These are phyloP conservation scores for Ethmia dodecea DNA, from an alignment of 2,888 invertebrate species.

Conservation along the genomic window DNA sequence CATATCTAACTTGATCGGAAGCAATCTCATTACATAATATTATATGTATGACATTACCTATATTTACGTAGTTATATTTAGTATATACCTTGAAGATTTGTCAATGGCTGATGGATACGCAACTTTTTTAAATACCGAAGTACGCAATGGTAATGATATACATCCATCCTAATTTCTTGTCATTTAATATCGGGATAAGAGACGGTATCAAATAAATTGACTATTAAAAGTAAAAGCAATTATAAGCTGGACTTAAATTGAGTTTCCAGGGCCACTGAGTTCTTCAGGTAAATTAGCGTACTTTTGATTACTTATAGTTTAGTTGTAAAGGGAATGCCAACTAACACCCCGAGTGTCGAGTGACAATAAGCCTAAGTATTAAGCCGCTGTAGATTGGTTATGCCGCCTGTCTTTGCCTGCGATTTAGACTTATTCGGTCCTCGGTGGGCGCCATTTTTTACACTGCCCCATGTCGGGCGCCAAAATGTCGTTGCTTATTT, in stretches of 20 bases:
- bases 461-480: neutral
- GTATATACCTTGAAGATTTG: no score
- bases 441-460: conserved; percentile 5
- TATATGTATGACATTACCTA: conserved; percentile 42
- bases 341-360: conserved; percentile 64
- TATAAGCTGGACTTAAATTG: conserved; percentile 44
- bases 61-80: conserved; percentile 43
- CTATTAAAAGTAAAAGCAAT: no score
- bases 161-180: no score
- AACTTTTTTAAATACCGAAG: no score
- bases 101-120: no score
- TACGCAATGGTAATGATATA: no score
- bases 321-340: conserved; percentile 57
- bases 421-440: neutral
- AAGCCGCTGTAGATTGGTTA: conserved; percentile 46
- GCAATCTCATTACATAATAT: conserved; percentile 66
- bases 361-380: conserved; percentile 67
- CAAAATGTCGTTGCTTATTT: no score
- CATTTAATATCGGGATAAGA: no score
- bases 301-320: conserved; percentile 42
- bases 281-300: neutral
- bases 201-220: no score
- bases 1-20: conserved; percentile 66
- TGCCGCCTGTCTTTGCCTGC: conserved; percentile 46
- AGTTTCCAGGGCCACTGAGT: conserved; percentile 13